Conservation (phyloP, 2,113 vertebrate species). For the Microtus ochrogaster region DNA sequence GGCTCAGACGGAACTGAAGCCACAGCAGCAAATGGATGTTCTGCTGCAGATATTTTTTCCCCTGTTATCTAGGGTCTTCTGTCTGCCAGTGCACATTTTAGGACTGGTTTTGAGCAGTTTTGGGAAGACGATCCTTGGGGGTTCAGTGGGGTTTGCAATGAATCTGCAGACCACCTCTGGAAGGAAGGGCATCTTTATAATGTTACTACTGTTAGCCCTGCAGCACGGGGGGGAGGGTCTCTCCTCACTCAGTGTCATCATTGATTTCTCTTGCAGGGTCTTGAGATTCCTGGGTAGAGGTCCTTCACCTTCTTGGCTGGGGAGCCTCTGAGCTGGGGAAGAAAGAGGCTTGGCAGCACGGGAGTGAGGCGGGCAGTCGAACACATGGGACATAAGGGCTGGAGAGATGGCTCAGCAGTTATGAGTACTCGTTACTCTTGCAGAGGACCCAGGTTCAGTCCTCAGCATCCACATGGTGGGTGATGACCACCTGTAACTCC, state of each 20-base stretch:
- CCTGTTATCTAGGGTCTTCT: background rate
- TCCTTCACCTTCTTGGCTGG: background rate
- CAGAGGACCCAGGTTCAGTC: background rate
- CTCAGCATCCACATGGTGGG: background rate
- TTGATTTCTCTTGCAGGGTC: background rate
- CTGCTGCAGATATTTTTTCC: too few relatives aligned
- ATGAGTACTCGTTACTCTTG: background rate
- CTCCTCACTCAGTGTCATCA: background rate
- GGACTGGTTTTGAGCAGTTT: background rate
- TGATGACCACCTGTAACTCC: background rate
- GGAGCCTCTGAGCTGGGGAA: background rate
- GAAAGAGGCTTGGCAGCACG: too few relatives aligned
- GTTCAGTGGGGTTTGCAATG: background rate
- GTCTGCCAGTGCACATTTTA: background rate
- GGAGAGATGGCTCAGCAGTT: background rate
- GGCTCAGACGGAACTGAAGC: rapidly evolving
- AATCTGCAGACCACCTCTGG: background rate
- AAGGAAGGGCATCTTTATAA: background rate
- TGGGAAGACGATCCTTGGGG: background rate
- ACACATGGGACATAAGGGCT: background rate
- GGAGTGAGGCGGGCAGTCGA: background rate
- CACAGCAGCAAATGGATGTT: background rate
- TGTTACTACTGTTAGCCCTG: background rate
- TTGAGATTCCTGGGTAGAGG: background rate
- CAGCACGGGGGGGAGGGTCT: background rate